Evolutionary conservation across 2,888 invertebrate genomes (phyloP).

Genomic region (Eudasyphora cyanicolor): DNA sequence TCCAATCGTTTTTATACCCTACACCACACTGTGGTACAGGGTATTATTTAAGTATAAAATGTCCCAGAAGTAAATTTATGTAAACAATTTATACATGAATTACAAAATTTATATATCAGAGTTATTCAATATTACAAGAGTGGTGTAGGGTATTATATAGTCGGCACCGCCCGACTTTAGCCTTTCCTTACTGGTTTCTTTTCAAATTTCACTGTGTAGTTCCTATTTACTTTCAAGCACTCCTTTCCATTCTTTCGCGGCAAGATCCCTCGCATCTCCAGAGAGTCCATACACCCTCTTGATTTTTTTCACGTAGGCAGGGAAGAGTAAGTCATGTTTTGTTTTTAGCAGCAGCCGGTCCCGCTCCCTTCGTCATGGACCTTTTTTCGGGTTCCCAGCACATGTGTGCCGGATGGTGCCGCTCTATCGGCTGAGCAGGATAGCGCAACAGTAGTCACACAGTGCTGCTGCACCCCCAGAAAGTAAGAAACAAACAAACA

Average conservation of each 20-base stretch:
- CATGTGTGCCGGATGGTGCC: not conserved
- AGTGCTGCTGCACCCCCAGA: constrained; percentile 37
- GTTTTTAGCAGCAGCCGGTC: not conserved
- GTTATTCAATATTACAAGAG: too few species aligned
- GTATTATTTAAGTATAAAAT: too few species aligned
- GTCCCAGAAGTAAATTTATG: too few species aligned
- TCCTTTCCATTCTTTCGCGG: not conserved
- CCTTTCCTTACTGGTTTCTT: too few species aligned
- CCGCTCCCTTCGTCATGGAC: not conserved
- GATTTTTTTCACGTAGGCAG: constrained; percentile 1
- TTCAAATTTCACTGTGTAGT: too few species aligned
- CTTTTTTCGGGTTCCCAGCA: not conserved
- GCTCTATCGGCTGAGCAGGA: not conserved
- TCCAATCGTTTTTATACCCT: too few species aligned
- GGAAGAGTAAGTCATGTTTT: not conserved
- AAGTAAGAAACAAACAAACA: constrained; percentile 50
- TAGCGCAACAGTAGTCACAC: not conserved
- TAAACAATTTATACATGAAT: too few species aligned
- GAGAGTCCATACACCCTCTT: not conserved
- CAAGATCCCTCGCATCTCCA: not conserved
- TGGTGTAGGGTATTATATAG: too few species aligned
- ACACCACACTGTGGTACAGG: too few species aligned
- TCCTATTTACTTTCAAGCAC: too few species aligned
- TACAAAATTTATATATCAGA: too few species aligned
- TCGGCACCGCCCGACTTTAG: too few species aligned